Evolutionary conservation across 2,888 invertebrate species (phyloP).

Genomic region (Monochamus alternatus): DNA sequence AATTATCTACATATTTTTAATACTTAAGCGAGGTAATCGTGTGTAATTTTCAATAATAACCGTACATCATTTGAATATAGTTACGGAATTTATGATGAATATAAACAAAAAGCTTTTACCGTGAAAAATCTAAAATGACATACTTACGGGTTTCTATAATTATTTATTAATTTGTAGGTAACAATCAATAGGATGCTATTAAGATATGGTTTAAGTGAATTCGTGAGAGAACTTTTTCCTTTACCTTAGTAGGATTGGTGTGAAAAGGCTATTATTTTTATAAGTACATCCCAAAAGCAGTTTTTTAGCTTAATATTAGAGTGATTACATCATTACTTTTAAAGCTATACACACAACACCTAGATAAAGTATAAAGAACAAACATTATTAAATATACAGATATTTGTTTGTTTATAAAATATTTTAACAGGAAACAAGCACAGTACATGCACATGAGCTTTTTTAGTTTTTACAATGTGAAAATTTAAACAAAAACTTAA

Average conservation of each 20-base stretch:
- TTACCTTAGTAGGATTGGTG: constrained; percentile 40
- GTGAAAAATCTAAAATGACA: too few species aligned
- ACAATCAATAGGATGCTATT: too few species aligned
- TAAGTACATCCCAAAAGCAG: constrained; percentile 59
- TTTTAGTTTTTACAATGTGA: constrained; percentile 62
- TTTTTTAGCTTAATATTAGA: constrained; percentile 44
- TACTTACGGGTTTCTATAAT: too few species aligned
- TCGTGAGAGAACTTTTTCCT: constrained; percentile 36
- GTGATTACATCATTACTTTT: constrained; percentile 46
- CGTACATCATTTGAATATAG: too few species aligned
- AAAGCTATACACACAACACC: constrained; percentile 70
- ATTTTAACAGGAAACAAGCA: constrained; percentile 68
- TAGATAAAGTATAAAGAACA: constrained; percentile 71
- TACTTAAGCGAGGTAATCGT: too few species aligned
- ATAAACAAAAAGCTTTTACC: too few species aligned
- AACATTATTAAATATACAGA: constrained; percentile 64
- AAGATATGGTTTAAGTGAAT: too few species aligned
- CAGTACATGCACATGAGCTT: constrained; percentile 66
- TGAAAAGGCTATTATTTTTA: constrained; percentile 46
- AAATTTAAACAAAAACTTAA: constrained; percentile 56
- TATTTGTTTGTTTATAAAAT: constrained; percentile 65
- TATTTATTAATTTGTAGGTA: too few species aligned
- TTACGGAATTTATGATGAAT: too few species aligned
- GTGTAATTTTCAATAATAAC: too few species aligned
- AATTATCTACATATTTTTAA: too few species aligned